Evolutionary conservation across 2,888 invertebrate genomes (phyloP).

Genomic region (Pasiphila rectangulata): DNA sequence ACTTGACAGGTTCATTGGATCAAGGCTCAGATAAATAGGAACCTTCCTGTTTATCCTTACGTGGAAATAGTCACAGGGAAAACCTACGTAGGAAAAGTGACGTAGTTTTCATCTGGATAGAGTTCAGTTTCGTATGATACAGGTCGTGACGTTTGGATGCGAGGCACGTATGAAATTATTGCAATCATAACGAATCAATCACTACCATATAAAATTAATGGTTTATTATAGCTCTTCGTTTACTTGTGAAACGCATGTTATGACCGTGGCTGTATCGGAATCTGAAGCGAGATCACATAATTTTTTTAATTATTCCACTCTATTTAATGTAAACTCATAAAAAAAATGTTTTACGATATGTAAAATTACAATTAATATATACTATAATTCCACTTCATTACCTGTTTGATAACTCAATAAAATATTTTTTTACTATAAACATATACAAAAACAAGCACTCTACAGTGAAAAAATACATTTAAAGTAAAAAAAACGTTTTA

Average conservation of each 20-base stretch:
- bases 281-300: conserved; percentile 1
- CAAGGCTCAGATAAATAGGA: conserved; percentile 58
- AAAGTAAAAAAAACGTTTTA: no score
- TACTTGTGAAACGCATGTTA: conserved; percentile 16
- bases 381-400: no score
- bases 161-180: conserved; percentile 64
- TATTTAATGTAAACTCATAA: no score
- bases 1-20: conserved; percentile 52
- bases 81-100: conserved; percentile 30
- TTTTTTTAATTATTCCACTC: no score
- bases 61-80: conserved; percentile 48
- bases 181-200: conserved; percentile 57
- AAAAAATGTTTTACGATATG: no score
- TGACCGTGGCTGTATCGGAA: conserved; percentile 9
- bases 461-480: no score
- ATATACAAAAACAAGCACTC: no score
- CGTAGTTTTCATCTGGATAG: conserved; percentile 23
- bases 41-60: conserved; percentile 71
- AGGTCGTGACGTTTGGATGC: conserved; percentile 43
- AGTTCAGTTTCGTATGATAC: conserved; percentile 11
- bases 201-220: conserved; percentile 47
- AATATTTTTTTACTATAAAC: no score
- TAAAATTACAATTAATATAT: no score
- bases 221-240: conserved; percentile 34
- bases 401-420: no score